Conservation (phyloP, 2,888 invertebrate species). For the Diarsia mendica region DNA sequence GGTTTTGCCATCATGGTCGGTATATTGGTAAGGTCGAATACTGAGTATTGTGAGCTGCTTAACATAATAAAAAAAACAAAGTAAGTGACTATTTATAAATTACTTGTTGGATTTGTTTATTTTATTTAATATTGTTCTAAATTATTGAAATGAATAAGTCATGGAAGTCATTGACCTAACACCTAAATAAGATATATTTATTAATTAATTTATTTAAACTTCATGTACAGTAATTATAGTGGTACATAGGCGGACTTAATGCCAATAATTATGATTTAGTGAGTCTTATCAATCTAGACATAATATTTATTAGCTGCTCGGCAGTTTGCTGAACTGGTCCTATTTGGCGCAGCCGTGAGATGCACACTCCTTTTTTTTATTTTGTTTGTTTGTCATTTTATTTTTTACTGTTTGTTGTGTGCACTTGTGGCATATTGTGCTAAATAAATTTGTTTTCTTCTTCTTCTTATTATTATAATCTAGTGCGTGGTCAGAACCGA, state of each 20-base stretch:
- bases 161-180: not conserved
- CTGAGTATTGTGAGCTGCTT: conserved; percentile 7
- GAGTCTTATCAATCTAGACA: not conserved
- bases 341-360: no score
- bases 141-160: not conserved
- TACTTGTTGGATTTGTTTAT: not conserved
- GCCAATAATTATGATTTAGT: no score
- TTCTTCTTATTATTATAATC: no score
- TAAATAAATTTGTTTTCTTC: no score
- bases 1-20: conserved; percentile 14
- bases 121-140: not conserved
- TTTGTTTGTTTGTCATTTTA: no score
- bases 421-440: no score
- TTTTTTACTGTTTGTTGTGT: no score
- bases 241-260: no score
- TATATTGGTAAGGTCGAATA: not conserved
- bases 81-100: not conserved
- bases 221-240: no score
- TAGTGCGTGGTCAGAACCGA: not conserved
- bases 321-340: no score
- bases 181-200: not conserved
- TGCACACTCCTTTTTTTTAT: no score
- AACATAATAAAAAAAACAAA: not conserved
- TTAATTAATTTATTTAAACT: no score
- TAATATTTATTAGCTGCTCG: not conserved